Base-by-base conservation (phyloP, 2,113 vertebrate genomes). In the Ahaetulla prasina region DNA sequence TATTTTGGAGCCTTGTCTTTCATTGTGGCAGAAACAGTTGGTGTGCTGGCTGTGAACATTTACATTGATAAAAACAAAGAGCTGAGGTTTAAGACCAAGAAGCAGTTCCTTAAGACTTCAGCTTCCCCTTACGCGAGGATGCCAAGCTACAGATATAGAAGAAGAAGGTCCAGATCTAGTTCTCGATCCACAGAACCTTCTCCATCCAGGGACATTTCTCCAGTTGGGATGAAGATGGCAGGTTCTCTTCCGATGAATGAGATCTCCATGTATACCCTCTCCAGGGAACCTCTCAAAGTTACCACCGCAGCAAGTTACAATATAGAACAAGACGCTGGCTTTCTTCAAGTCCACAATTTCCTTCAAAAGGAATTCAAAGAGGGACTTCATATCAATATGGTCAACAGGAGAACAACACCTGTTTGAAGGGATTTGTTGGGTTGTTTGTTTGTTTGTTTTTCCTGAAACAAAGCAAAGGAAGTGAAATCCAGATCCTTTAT, bases 1-100 rank as follows among this genome's bases (percentile, higher is more conserved):
- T 99, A 99, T 97, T 99, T 99, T 2, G 99, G 99, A 86, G 99
- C 99, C 35, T 98, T 99, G 94, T 99, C 99, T 43, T 99, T 99
- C 91, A 99, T 99, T 0, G 98, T 99, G 96, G 99, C 99, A 0
- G 99, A 99, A 97, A 98, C 98, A 8, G 98, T 99, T 95, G 99
- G 99, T 0, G 99, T 99, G 90, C 98, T 99, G 92, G 98, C 99
- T 55, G 98, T 99, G 94, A 99, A 99, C 97, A 99, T 99, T 97
- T 99, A 99, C 97, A 99, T 99, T 5, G 99, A 99, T 97, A 99
- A 97, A 94, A 99, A 99, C 96, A 99, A 99, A 94, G 99, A 99
- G 96, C 94, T 99, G 89, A 98, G 98, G 89, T 99, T 98, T 97
- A 98, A 97, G 96, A 98, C 98, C 14, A 98, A 97, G 35, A 98